Evolutionary conservation across 2,113 vertebrate genomes (phyloP).

Genomic region (Charina bottae): DNA sequence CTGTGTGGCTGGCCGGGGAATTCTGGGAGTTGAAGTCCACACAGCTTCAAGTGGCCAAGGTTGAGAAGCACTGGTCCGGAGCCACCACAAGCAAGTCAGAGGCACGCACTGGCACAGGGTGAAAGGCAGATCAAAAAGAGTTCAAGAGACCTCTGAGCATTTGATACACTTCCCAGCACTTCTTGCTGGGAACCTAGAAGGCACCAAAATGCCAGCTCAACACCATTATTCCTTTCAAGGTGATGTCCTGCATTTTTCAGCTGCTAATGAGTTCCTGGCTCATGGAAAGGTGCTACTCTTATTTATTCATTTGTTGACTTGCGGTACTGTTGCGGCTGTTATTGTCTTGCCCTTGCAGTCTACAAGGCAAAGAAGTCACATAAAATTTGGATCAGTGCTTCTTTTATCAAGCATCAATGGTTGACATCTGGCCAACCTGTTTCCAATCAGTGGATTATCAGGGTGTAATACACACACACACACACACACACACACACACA

Average conservation of each 20-base stretch:
- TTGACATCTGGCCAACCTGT: neutral
- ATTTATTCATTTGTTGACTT: neutral
- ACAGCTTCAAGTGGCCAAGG: no score
- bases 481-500: neutral
- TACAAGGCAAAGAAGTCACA: neutral
- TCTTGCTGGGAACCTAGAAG: neutral
- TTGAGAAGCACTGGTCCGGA: neutral
- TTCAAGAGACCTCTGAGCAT: slow-evolving; percentile 33
- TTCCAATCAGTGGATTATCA: neutral
- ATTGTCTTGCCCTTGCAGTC: neutral
- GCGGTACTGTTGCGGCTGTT: no score
- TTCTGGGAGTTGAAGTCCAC: no score
- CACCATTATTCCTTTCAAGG: neutral
- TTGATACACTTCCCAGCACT: slow-evolving; percentile 13
- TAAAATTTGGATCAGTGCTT: neutral
- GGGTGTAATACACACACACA: neutral
- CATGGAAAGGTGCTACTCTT: neutral
- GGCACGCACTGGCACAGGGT: neutral
- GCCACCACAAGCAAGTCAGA: neutral
- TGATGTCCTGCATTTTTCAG: neutral
- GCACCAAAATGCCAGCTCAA: slow-evolving; percentile 39
- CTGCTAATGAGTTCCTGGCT: neutral
- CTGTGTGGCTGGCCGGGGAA: no score
- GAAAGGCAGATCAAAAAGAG: neutral
- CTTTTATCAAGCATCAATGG: neutral